Conservation (phyloP, 2,797 vertebrate species). For the Hybognathus amarus region DNA sequence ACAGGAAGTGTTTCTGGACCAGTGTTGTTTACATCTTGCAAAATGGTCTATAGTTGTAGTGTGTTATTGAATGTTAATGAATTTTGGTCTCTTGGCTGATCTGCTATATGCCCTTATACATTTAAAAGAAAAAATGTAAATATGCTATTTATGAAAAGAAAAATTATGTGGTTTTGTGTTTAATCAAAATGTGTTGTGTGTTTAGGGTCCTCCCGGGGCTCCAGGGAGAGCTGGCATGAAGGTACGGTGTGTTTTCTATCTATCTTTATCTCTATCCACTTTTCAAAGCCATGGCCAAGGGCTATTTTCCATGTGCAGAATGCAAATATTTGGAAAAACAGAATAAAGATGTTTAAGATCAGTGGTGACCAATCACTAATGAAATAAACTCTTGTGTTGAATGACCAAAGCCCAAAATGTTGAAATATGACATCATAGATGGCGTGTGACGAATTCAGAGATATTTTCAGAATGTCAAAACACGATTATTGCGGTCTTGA, state of each 20-base stretch:
- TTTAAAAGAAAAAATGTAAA: not conserved
- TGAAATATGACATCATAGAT: conserved; percentile 26
- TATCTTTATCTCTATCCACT: conserved; percentile 36
- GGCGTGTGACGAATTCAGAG: conserved; percentile 7
- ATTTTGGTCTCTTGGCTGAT: not conserved
- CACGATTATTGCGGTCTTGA: conserved; percentile 36
- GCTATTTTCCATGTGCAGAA: conserved; percentile 39
- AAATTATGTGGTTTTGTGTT: not conserved
- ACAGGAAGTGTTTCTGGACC: too few species aligned
- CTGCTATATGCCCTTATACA: not conserved
- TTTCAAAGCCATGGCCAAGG: conserved; percentile 19
- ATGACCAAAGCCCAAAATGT: conserved; percentile 8
- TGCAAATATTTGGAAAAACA: conserved; percentile 53
- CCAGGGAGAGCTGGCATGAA: conserved; percentile 91
- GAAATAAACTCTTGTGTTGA: conserved; percentile 39
- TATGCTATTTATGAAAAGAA: not conserved
- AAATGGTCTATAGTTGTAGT: too few species aligned
- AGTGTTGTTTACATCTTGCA: too few species aligned
- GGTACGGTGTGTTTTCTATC: conserved; percentile 79
- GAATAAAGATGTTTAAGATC: conserved; percentile 47
- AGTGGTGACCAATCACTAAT: conserved; percentile 42
- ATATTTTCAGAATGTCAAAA: conserved; percentile 36
- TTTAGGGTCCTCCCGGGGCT: conserved; percentile 89
- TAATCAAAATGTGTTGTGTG: conserved; percentile 26
- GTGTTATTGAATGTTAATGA: not conserved